A percentile compares a stretch with the other conserved stretches of the same genome.
phyloP scores from a whole-genome alignment of 2,113 vertebrate genomes.

The Podarcis raffonei region DNA sequence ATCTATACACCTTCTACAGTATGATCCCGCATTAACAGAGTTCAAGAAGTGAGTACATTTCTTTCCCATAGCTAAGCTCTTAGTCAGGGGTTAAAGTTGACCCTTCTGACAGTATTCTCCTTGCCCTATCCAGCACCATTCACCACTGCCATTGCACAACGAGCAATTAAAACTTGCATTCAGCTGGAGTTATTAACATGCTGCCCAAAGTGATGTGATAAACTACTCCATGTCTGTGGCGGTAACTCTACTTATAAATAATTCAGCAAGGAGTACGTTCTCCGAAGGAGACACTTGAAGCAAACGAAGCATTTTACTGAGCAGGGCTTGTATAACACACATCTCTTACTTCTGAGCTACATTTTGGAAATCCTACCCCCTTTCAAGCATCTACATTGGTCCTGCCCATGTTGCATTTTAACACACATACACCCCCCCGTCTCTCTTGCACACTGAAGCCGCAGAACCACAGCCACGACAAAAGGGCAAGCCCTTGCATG shows the following conservation, averaged over 20 bases:
- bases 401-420: background rate
- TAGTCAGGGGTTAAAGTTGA: conserved; percentile 48
- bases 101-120: conserved; percentile 46
- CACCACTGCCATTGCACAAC: conserved; percentile 49
- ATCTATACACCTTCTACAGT: conserved; percentile 61
- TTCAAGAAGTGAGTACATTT: conserved; percentile 49
- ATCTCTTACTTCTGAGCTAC: background rate
- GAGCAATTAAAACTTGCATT: conserved; percentile 12
- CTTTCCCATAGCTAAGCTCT: conserved; percentile 42
- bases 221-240: conserved; percentile 25
- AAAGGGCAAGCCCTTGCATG: conserved; percentile 20
- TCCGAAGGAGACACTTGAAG: conserved; percentile 14
- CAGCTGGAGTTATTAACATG: background rate
- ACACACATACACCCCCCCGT: background rate
- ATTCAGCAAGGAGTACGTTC: conserved; percentile 28
- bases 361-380: background rate
- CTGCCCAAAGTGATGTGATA: conserved; percentile 4
- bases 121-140: conserved; percentile 52
- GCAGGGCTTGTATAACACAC: background rate
- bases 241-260: conserved; percentile 34
- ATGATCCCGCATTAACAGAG: conserved; percentile 67
- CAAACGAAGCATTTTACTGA: conserved; percentile 26
- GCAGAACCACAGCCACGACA: fast-evolving
- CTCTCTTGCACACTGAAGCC: background rate
- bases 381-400: background rate